phyloP scores from a whole-genome alignment of 2,113 vertebrate species.

The Azemiops feae region DNA sequence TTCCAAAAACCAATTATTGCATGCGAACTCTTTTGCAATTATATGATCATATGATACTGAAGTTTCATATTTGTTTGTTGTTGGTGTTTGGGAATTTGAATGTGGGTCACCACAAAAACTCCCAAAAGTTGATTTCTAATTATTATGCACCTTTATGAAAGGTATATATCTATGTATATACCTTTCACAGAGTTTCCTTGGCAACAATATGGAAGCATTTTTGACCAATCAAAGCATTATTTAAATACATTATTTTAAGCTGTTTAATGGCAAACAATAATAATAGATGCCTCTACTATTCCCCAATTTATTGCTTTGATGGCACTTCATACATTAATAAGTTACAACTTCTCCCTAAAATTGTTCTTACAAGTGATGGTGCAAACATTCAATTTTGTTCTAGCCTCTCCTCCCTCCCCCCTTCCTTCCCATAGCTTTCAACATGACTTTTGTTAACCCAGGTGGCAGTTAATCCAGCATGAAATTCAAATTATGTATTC shows the following conservation, averaged over 20 bases:
- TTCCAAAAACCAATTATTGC: background rate
- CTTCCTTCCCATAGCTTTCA: too few species aligned
- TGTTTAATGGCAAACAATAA: background rate
- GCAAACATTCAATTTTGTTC: background rate
- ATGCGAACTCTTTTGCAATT: background rate
- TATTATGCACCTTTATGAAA: background rate
- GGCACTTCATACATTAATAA: background rate
- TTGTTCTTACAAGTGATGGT: background rate
- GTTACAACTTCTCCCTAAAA: background rate
- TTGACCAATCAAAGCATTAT: background rate
- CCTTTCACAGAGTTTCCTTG: background rate
- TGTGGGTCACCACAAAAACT: background rate
- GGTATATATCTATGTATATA: background rate
- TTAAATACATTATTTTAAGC: background rate
- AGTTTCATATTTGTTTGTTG: background rate
- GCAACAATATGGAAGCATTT: background rate
- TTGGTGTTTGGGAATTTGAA: background rate
- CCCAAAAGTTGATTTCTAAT: background rate
- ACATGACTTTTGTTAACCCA: too few species aligned
- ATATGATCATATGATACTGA: background rate
- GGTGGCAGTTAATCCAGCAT: too few species aligned
- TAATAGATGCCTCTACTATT: background rate
- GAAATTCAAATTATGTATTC: too few species aligned
- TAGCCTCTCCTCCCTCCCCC: background rate
- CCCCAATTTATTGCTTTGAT: background rate